Conservation (phyloP, 2,888 invertebrate genomes). For the Trissonchulus sp. region DNA sequence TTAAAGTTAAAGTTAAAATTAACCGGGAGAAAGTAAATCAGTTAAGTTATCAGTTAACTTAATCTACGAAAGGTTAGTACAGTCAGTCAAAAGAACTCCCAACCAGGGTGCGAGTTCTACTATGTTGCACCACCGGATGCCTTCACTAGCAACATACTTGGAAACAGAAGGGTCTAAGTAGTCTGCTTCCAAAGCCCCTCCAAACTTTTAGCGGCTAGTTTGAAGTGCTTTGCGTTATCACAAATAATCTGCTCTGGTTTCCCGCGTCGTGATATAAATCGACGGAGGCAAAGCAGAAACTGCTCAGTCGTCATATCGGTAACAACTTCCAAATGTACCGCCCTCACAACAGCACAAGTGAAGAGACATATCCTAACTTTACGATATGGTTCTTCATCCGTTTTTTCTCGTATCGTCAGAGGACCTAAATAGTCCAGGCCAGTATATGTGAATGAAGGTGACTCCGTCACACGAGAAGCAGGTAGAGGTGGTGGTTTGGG, state of each 20-base stretch:
- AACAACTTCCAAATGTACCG: conserved; percentile 52
- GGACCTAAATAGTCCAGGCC: conserved; percentile 53
- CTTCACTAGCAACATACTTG: too few relatives aligned
- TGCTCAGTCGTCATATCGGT: conserved; percentile 43
- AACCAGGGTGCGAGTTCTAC: too few relatives aligned
- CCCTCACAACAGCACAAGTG: conserved; percentile 52
- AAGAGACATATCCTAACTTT: conserved; percentile 49
- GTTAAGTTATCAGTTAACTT: too few relatives aligned
- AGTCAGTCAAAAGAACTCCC: too few relatives aligned
- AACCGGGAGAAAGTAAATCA: too few relatives aligned
- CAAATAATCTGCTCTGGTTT: conserved; percentile 46
- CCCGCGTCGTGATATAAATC: conserved; percentile 50
- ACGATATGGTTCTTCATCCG: conserved; percentile 38
- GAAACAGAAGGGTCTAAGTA: too few relatives aligned
- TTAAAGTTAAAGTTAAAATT: too few relatives aligned
- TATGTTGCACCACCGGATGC: too few relatives aligned
- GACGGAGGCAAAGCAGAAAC: conserved; percentile 47
- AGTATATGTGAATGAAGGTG: conserved; percentile 30
- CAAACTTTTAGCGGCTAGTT: conserved; percentile 48
- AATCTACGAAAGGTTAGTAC: too few relatives aligned
- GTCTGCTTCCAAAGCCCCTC: conserved; percentile 28
- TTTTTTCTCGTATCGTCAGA: conserved; percentile 41
- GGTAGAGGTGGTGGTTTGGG: conserved; percentile 12
- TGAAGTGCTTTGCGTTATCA: conserved; percentile 54
- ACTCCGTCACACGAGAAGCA: background rate